Conservation (phyloP, 2,888 invertebrate species). For the Chloromyia formosa region DNA sequence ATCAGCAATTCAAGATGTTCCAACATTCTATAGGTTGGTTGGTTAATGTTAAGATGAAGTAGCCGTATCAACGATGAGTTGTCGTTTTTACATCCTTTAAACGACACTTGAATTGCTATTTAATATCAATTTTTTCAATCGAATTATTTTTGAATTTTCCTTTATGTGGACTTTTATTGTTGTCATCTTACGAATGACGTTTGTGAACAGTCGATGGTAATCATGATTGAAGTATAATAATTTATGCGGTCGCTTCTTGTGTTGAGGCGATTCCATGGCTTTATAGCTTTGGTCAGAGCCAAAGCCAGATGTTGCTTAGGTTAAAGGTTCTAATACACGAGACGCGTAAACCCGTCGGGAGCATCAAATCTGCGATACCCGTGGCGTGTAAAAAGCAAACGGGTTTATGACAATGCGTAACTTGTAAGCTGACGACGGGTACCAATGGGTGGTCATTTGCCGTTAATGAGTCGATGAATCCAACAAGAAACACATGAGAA, state of each 20-base stretch:
- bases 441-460: too few species aligned
- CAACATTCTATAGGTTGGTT: background rate
- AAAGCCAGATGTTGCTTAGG: too few species aligned
- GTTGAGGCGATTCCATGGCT: background rate
- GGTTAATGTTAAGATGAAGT: background rate
- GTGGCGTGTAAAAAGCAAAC: too few species aligned
- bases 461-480: too few species aligned
- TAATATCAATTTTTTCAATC: slow-evolving; percentile 26
- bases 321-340: too few species aligned
- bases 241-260: slow-evolving; percentile 28
- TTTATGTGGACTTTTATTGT: slow-evolving; percentile 32
- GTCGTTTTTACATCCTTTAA: slow-evolving; percentile 12
- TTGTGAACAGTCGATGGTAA: slow-evolving; percentile 28
- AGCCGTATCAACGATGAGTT: slow-evolving; percentile 29
- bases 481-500: too few species aligned
- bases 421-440: too few species aligned
- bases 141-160: slow-evolving; percentile 33
- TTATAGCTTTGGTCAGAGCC: too few species aligned
- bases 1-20: slow-evolving; percentile 3
- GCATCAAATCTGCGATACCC: too few species aligned
- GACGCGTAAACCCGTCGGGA: too few species aligned
- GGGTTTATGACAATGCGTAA: too few species aligned
- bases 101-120: slow-evolving; percentile 26
- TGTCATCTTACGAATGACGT: slow-evolving; percentile 25
- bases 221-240: slow-evolving; percentile 20